Evolutionary conservation across 1,140 invertebrate species (phyloP), one percentile per base, ranked within the genome.

Genomic region (Drosophila pruinosa): DNA sequence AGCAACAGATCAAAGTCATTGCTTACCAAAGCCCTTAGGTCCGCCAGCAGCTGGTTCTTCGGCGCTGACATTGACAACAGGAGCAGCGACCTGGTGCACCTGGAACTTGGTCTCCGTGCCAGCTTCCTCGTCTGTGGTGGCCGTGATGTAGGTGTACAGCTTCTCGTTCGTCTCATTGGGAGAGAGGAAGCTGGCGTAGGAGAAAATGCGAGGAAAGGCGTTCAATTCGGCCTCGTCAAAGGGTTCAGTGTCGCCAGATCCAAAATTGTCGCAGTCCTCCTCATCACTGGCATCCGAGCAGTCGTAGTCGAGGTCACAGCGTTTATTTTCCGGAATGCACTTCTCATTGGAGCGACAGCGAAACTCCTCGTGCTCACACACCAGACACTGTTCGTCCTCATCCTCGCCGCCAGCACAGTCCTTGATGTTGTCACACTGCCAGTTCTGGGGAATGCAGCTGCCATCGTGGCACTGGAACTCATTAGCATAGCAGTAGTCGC

Each of bases 261-360:
- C 75, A 15, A 81, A 83, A 0, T 88, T 85, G 21, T 89, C 81
- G 89, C 94, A 93, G 72, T 94, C 91, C 31, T 92, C 91, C 89
- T 98, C 97, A 90, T 98, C 97, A 71, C 96, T 96, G 0, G 94
- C 95, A 64, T 94, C 93, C 19, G 94, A 93, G 90, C 97, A 98
- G 89, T 98, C 97, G 4, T 93, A 92, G 89, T 96, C 95, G 8
- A 94, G 94, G 89, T 98, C 97, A 82, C 97, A 98, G 4, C 95
- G 92, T 93, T 94, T 96, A 17, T 93, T 92, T 54, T 95, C 94
- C 1, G 94, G 93, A 17, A 97, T 96, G 88, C 95, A 95, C 53
- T 92, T 93, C 0, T 95, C 95, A 78, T 93, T 91, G 3, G 89
- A 90, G 7, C 91, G 91, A 64, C 93, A 93, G 54, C 94, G 94